Evolutionary conservation across 2,888 invertebrate species (phyloP).

Genomic region (Himalopsyche japonica): DNA sequence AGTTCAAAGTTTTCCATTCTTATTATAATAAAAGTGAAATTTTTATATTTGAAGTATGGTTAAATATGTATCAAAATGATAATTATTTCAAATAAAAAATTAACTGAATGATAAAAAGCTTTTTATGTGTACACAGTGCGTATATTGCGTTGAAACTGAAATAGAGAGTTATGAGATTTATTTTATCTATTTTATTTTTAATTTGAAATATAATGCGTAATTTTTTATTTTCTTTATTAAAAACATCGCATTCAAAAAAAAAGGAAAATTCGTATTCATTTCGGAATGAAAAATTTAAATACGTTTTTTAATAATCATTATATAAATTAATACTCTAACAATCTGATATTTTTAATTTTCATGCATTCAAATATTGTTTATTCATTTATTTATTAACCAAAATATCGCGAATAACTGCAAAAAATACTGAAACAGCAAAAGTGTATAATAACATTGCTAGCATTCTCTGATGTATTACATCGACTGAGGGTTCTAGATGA

Average conservation of each 20-base stretch:
- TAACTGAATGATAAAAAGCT: not conserved
- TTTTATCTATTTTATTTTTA: not conserved
- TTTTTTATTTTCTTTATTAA: not conserved
- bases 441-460: no score
- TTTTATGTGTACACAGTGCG: not conserved
- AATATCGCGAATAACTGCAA: no score
- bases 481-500: no score
- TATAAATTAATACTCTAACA: no score
- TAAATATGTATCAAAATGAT: not conserved
- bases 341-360: no score
- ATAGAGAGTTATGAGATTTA: not conserved
- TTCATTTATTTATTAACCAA: no score
- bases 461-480: no score
- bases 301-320: no score
- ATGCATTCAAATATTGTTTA: no score
- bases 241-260: not conserved
- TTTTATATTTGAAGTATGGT: not conserved
- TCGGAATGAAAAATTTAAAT: no score
- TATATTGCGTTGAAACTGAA: not conserved
- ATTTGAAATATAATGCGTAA: not conserved
- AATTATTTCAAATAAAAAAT: not conserved
- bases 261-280: not conserved
- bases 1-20: not conserved
- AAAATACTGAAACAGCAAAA: no score
- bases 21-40: not conserved